phyloP scores from a whole-genome alignment of 2,888 invertebrate species.

The Chorisops tibialis region DNA sequence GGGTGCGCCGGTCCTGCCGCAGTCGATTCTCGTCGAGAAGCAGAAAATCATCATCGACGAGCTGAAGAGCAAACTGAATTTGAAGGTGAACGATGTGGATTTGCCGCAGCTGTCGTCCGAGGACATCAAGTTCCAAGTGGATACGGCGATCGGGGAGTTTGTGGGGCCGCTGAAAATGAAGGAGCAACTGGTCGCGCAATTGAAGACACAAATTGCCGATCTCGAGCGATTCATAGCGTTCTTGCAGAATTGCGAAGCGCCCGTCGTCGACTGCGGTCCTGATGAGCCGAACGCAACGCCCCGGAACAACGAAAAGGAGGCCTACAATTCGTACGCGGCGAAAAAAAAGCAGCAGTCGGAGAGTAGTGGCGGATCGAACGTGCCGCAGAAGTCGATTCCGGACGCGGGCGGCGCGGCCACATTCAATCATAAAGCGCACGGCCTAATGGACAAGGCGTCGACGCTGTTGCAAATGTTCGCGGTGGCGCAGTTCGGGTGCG shows the following conservation, averaged over 20 bases:
- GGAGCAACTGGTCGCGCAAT: conserved; percentile 89
- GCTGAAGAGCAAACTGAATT: conserved; percentile 76
- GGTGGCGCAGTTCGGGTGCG: conserved; percentile 89
- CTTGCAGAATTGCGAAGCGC: conserved; percentile 71
- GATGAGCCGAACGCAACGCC: conserved; percentile 16
- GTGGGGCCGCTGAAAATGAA: conserved; percentile 93
- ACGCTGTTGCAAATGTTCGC: conserved; percentile 90
- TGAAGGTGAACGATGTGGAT: conserved; percentile 78
- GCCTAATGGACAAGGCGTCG: conserved; percentile 80
- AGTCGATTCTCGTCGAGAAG: conserved; percentile 76
- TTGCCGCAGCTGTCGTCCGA: conserved; percentile 70
- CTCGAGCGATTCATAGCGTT: conserved; percentile 95
- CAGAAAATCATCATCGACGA: conserved; percentile 89
- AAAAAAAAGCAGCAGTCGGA: conserved; percentile 41
- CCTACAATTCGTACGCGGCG: conserved; percentile 50
- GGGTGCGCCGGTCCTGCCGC: conserved; percentile 69
- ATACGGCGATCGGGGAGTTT: conserved; percentile 84
- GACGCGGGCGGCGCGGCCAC: not conserved
- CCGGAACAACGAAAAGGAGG: conserved; percentile 37
- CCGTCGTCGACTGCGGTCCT: not conserved
- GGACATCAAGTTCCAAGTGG: conserved; percentile 83
- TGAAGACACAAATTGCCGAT: conserved; percentile 96
- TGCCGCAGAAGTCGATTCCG: not conserved
- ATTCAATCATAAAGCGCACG: conserved; percentile 48
- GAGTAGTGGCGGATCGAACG: not conserved